Percentiles rank a stretch among this genome's conserved stretches.
phyloP scores from a whole-genome alignment of 2,113 vertebrate genomes.

The Eleginops maclovinus region DNA sequence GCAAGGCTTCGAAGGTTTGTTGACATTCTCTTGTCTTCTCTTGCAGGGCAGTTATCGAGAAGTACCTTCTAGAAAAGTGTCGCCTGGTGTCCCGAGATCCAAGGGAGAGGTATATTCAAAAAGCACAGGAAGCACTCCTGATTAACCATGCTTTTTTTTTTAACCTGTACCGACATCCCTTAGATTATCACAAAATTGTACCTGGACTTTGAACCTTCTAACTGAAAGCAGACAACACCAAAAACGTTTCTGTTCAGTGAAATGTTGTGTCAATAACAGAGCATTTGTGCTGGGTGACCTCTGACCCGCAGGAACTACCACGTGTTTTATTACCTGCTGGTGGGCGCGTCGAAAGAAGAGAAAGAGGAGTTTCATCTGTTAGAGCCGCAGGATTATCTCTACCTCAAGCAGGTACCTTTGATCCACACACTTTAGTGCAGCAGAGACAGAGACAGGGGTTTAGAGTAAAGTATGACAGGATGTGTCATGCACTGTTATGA shows the following conservation, averaged over 20 bases:
- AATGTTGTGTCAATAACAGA: background rate
- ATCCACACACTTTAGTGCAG: constrained; percentile 2
- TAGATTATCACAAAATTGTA: background rate
- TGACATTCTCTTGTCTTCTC: constrained; percentile 16
- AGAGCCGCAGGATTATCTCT: constrained; percentile 93
- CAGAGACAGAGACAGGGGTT: background rate
- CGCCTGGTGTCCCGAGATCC: constrained; percentile 93
- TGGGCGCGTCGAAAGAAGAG: constrained; percentile 90
- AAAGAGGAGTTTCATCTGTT: constrained; percentile 90
- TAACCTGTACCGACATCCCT: no score
- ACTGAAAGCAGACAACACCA: background rate
- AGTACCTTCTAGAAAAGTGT: constrained; percentile 95
- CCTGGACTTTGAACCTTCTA: background rate
- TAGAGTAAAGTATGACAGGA: no score
- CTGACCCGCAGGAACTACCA: constrained; percentile 91
- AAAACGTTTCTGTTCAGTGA: background rate
- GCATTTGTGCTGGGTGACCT: constrained; percentile 12
- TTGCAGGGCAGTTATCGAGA: constrained; percentile 93
- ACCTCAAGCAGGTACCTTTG: constrained; percentile 94
- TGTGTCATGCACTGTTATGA: background rate
- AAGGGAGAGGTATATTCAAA: constrained; percentile 88
- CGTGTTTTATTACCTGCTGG: constrained; percentile 95
- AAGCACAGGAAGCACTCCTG: background rate
- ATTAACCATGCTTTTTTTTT: background rate
- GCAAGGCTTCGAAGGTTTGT: background rate